Evolutionary conservation across 2,888 invertebrate species (phyloP).

Genomic region (Oithona nana): DNA sequence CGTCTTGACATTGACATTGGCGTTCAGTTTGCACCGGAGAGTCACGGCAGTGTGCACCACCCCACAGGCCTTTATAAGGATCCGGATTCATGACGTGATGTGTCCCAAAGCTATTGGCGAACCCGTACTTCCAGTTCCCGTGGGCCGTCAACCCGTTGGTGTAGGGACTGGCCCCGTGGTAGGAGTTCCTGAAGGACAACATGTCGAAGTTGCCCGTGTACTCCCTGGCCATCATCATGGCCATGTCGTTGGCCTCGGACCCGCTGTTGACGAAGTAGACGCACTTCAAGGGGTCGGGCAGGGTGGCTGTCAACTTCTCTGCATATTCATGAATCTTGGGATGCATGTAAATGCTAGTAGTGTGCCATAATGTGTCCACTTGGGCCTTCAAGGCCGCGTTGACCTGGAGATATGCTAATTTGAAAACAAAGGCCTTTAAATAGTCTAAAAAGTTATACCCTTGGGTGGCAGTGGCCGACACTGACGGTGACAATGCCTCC

Average conservation of each 20-base stretch:
- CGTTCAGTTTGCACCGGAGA: slow-evolving; percentile 49
- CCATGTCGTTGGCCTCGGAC: slow-evolving; percentile 90
- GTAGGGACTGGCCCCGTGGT: slow-evolving; percentile 76
- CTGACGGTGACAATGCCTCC: slow-evolving; percentile 94
- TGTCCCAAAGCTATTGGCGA: slow-evolving; percentile 37
- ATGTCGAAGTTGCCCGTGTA: slow-evolving; percentile 69
- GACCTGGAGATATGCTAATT: neutral
- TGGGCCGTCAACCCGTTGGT: slow-evolving; percentile 62
- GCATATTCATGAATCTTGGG: slow-evolving; percentile 79
- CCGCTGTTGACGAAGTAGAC: slow-evolving; percentile 90
- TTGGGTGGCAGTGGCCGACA: slow-evolving; percentile 88
- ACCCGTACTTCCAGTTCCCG: slow-evolving; percentile 54
- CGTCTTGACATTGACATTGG: slow-evolving; percentile 42
- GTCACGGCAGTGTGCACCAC: slow-evolving; percentile 68
- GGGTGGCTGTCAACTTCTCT: slow-evolving; percentile 50
- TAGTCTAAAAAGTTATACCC: neutral
- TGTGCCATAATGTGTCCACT: slow-evolving; percentile 52
- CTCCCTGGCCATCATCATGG: slow-evolving; percentile 61
- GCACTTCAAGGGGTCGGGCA: slow-evolving; percentile 73
- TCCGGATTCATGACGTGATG: slow-evolving; percentile 70
- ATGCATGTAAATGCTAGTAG: slow-evolving; percentile 76
- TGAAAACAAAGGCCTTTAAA: neutral
- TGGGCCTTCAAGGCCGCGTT: slow-evolving; percentile 5
- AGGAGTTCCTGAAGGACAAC: slow-evolving; percentile 65
- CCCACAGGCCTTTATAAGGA: slow-evolving; percentile 75